Evolutionary conservation across 2,113 vertebrate species (phyloP).

Genomic region (Chlorocebus sabaeus): DNA sequence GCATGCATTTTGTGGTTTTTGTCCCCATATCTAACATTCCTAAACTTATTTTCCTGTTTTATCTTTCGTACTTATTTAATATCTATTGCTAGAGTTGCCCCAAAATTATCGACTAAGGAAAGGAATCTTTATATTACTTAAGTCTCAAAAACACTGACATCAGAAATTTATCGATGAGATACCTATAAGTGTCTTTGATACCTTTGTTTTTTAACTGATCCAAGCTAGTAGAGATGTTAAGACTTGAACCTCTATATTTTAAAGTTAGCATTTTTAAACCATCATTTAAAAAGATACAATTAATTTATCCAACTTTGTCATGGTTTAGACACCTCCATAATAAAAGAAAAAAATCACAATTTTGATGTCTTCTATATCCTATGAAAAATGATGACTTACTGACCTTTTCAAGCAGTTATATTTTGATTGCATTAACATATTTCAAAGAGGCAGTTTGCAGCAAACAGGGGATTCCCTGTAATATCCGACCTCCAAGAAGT

Average conservation of each 20-base stretch:
- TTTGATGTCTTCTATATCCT: neutral
- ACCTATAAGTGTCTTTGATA: neutral
- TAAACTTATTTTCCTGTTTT: neutral
- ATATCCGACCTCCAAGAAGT: neutral
- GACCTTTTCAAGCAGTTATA: conserved; percentile 18
- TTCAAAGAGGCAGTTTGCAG: neutral
- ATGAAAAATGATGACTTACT: neutral
- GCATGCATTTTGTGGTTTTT: neutral
- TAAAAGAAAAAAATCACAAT: neutral
- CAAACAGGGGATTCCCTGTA: neutral
- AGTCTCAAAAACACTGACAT: neutral
- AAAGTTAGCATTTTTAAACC: neutral
- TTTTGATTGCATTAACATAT: neutral
- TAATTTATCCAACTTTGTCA: neutral
- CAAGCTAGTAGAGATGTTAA: neutral
- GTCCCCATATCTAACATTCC: neutral
- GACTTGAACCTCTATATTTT: neutral
- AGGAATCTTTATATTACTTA: neutral
- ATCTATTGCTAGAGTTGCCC: neutral
- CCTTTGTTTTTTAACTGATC: neutral
- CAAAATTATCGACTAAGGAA: neutral
- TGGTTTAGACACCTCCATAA: neutral
- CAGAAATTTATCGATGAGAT: neutral
- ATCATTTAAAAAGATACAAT: neutral
- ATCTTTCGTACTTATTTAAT: neutral